phyloP scores from a whole-genome alignment of 2,113 vertebrate genomes.

The Octodon degus region DNA sequence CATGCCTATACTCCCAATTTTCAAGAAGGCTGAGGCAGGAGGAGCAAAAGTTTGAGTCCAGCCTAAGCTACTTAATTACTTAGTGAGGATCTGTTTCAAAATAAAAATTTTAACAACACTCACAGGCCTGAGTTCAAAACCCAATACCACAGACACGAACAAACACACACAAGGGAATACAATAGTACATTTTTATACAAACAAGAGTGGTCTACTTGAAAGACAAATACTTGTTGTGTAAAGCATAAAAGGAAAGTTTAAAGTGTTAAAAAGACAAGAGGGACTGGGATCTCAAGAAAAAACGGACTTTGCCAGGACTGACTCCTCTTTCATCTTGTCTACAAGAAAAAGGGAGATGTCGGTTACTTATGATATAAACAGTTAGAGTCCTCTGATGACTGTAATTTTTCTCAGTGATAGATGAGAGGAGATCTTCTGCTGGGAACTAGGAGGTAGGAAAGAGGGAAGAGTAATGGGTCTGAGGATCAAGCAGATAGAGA shows the following conservation, averaged over 20 bases:
- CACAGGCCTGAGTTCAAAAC: neutral
- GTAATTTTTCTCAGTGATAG: constrained; percentile 48
- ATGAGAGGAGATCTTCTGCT: neutral
- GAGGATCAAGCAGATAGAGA: neutral
- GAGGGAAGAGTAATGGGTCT: neutral
- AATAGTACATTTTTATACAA: neutral
- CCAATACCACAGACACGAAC: neutral
- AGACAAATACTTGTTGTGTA: neutral
- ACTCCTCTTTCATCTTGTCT: neutral
- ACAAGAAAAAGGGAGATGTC: neutral
- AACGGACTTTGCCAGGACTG: neutral
- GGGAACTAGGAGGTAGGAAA: neutral
- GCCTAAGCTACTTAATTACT: neutral
- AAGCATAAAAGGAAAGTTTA: neutral
- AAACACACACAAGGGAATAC: neutral
- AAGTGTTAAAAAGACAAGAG: constrained; percentile 20
- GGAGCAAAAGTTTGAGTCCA: neutral
- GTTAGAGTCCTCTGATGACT: neutral
- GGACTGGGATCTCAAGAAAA: constrained; percentile 16
- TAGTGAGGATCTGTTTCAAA: neutral
- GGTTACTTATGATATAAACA: neutral
- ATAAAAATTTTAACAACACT: neutral
- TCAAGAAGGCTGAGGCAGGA: neutral
- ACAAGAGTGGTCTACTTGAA: constrained; percentile 15
- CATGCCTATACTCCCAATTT: neutral